Percentiles rank a stretch among this genome's conserved stretches.
Evolutionary conservation across 1,140 invertebrate genomes (phyloP).

Genomic region (Halesus radiatus): DNA sequence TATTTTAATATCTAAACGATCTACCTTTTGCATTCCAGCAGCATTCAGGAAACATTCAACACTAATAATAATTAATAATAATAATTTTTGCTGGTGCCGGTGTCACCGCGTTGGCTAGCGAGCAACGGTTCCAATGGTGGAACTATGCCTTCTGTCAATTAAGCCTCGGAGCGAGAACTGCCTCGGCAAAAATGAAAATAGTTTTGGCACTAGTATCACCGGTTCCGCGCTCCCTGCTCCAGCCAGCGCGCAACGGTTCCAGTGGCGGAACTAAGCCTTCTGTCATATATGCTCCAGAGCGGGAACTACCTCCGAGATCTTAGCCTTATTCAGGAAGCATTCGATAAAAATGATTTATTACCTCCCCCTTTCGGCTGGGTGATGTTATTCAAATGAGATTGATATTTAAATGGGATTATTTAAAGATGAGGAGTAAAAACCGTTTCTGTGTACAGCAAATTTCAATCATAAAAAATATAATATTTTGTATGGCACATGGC

Average conservation of each 20-base stretch:
- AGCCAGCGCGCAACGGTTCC: neutral
- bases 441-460: neutral
- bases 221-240: neutral
- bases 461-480: neutral
- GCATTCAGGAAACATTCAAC: too few species aligned
- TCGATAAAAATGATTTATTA: slow-evolving; percentile 51
- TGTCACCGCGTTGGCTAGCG: too few species aligned
- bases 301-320: slow-evolving; percentile 31
- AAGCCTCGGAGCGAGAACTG: too few species aligned
- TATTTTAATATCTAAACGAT: too few species aligned
- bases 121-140: too few species aligned
- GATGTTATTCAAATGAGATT: slow-evolving; percentile 43
- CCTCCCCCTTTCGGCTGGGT: neutral
- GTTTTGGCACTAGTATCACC: neutral
- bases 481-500: too few species aligned
- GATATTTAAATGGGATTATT: slow-evolving; percentile 40
- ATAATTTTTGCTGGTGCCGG: too few species aligned
- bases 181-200: too few species aligned
- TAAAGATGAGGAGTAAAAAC: slow-evolving; percentile 12
- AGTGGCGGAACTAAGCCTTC: slow-evolving; percentile 27
- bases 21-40: too few species aligned
- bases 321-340: slow-evolving; percentile 35
- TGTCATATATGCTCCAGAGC: slow-evolving; percentile 19
- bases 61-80: too few species aligned
- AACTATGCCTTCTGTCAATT: too few species aligned